Conservation (phyloP, 37 sponge, comb jelly and placozoan genomes). For the Dysidea cf. avara region DNA sequence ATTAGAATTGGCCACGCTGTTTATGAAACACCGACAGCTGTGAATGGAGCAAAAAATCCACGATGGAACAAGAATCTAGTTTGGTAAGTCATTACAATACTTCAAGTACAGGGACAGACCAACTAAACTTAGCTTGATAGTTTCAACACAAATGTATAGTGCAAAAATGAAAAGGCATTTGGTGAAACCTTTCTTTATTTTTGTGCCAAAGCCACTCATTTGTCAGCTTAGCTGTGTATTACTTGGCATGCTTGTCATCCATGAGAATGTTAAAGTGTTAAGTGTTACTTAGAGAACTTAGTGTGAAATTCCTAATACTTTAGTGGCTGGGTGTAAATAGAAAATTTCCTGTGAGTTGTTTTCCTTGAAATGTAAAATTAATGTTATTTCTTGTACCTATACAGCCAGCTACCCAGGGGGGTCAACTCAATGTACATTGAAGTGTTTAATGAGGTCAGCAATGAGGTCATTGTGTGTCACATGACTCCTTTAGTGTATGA, state of each 20-base stretch:
- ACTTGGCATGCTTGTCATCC: not conserved
- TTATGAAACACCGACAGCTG: conserved; percentile 83
- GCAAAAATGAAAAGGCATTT: not conserved
- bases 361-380: too few relatives aligned
- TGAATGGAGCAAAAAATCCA: conserved; percentile 93
- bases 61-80: conserved; percentile 90
- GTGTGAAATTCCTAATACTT: too few relatives aligned
- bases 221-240: not conserved
- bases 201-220: not conserved
- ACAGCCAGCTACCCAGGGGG: conserved; percentile 73
- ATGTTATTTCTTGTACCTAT: too few relatives aligned
- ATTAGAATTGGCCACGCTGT: conserved; percentile 91
- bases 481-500: not conserved
- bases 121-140: not conserved
- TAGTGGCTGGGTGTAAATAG: too few relatives aligned
- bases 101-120: not conserved
- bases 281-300: not conserved
- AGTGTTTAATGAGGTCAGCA: conserved; percentile 89
- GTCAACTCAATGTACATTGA: conserved; percentile 76
- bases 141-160: not conserved
- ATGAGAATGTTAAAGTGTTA: not conserved
- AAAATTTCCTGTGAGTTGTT: too few relatives aligned
- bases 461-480: too few relatives aligned
- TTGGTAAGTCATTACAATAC: conserved; percentile 52
- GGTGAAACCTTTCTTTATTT: not conserved